phyloP scores from a whole-genome alignment of 2,888 invertebrate genomes.

The Tuberolachnus salignus region DNA sequence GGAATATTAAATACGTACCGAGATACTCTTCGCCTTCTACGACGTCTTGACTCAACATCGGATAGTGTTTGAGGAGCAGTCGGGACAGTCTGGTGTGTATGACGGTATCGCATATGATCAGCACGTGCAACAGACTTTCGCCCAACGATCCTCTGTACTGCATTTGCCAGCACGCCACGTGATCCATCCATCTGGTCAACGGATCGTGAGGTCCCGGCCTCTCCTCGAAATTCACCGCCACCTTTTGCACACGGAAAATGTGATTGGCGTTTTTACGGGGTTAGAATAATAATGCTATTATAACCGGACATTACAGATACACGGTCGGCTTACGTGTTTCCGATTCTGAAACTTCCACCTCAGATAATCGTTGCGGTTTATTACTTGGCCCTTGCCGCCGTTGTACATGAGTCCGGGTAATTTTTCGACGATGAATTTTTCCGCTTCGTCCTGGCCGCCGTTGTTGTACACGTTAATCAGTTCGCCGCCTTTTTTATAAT shows the following conservation, averaged over 20 bases:
- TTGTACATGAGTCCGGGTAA: conserved; percentile 88
- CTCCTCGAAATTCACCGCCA: conserved; percentile 85
- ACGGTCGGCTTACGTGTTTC: conserved; percentile 68
- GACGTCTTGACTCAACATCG: conserved; percentile 87
- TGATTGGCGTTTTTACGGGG: too few species aligned
- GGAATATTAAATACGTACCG: conserved; percentile 66
- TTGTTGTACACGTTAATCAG: conserved; percentile 84
- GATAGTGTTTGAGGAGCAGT: conserved; percentile 87
- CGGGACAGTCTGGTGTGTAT: conserved; percentile 82
- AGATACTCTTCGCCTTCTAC: conserved; percentile 98
- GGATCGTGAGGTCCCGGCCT: conserved; percentile 85
- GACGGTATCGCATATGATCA: conserved; percentile 88
- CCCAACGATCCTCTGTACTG: conserved; percentile 93
- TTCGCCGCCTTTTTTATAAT: conserved; percentile 90
- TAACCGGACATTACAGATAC: neutral
- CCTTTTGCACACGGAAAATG: conserved; percentile 63
- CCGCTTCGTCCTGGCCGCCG: conserved; percentile 83
- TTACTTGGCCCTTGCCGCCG: conserved; percentile 81
- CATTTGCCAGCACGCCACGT: conserved; percentile 98
- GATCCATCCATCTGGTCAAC: conserved; percentile 84
- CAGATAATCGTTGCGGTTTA: conserved; percentile 85
- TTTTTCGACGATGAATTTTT: conserved; percentile 82
- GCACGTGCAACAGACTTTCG: conserved; percentile 90
- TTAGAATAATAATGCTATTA: too few species aligned
- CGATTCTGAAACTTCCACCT: conserved; percentile 89